Base-by-base conservation (phyloP, 1,140 invertebrate species). In the Wasmannia auropunctata region DNA sequence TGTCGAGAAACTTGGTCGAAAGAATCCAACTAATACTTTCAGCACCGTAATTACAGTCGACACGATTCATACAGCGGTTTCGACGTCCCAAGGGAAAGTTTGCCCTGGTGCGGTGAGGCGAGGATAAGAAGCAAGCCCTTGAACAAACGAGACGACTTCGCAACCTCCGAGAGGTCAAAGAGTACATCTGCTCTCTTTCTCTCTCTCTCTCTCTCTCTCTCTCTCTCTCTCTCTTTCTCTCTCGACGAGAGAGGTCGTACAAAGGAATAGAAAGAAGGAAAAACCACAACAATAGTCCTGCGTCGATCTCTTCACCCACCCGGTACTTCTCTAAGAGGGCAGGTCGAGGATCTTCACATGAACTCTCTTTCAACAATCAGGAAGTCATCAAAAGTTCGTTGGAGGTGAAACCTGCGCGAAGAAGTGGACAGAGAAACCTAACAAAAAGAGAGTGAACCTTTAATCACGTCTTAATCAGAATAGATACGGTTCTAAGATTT, bases 41-140 rank as follows among this genome's bases (percentile, higher is more conserved):
- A 74, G 34, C 88, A 58, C 37, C 62, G 77, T 88, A 88, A 88
- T 90, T 89, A 69, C 51, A 89, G 79, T 49, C 75, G 86, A 87
- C 76, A 88, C 70, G 65, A 89, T 83, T 87, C 72, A 72, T 67
- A 70, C 54, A 70, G 54, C 46, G 86, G 88, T 90, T 89, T 81
- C 80, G 37, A 79, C 60, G 56, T 87, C 86, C 75, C 79, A 62
- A 31, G 51, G 60, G 62, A 81, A 90, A 90, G 79, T 89, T 87
- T 58, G 69, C 67, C 22, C 31, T 67, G 70, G 25, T 51, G 37
- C 43, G 31, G 69, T 69, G 54, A 63, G 22, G 1, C 14, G 25
- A 28, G 69, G 54, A 85, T 85, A 80, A 56, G 34, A 37, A 88
- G 37, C 34, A 67, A n/a, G 67, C 70, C 79, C 80, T 87, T 60